Evolutionary conservation across 35 echinoderm and acorn worm species (phyloP), one percentile per base, ranked within the genome.

Genomic region (Apostichopus parvimensis): DNA sequence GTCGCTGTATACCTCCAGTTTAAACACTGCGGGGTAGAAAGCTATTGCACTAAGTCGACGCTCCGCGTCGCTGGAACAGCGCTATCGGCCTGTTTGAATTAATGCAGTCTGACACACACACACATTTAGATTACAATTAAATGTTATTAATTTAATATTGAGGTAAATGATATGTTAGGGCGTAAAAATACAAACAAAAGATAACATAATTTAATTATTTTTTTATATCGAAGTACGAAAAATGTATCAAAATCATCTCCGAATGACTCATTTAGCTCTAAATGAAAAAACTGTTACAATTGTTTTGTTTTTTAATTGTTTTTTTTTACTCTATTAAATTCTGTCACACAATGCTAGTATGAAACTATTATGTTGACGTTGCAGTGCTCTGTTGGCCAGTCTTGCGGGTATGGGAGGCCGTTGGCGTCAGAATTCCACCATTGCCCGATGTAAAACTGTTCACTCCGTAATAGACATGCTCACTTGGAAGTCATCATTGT

Each of bases 401-500:
- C 7, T 22, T 18, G 17, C 17, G 15, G 71, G 6, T 20, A 75
- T 75, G 71, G 71, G 71, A 75, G 71, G 71, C 71, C 71, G 71
- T 24, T 75, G 14, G 71, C n/a, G 71, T 22, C 71, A 18, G 71
- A 18, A 75, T 20, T 75, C 71, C 71, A 75, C 20, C 71, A 22
- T 20, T 75, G 71, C 71, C 71, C 71, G 71, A 75, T 75, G 15
- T 75, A 75, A 75, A 75, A 75, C 15, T 75, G 71, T 75, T 22
- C 71, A 9, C 6, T 75, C 71, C n/a, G 0, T 75, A 11, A 22
- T 20, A 75, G 7, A 75, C 71, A 45, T 75, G 71, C 76, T 93
- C 92, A 95, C 88, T 95, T 95, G 73, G 94, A 95, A 62, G 94
- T 95, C 94, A 95, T 95, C 94, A 95, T 95, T 57, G 94, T 92